Conservation (phyloP, 2,797 vertebrate genomes). For the Acanthurus lineatus region DNA sequence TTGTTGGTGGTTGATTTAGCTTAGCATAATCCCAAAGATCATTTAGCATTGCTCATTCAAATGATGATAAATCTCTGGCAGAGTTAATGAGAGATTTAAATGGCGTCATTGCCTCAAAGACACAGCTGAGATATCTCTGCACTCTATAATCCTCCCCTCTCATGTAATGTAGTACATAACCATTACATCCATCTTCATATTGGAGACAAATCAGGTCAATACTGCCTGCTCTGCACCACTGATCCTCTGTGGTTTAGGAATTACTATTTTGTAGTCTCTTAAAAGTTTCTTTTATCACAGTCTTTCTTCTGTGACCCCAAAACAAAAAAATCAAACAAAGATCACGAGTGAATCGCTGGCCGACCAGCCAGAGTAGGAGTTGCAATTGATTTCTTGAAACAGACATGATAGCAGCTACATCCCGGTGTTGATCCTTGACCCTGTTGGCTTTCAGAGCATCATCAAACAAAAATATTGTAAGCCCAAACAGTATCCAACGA, state of each 20-base stretch:
- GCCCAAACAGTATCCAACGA: neutral
- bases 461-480: neutral
- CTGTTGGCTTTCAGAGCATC: slow-evolving; percentile 12
- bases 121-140: slow-evolving; percentile 75
- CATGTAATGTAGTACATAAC: slow-evolving; percentile 65
- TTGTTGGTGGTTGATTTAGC: slow-evolving; percentile 79
- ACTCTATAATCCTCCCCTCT: slow-evolving; percentile 72
- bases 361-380: slow-evolving; percentile 4
- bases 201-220: slow-evolving; percentile 72
- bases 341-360: slow-evolving; percentile 19
- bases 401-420: slow-evolving; percentile 5
- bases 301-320: slow-evolving; percentile 34
- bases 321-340: slow-evolving; percentile 30
- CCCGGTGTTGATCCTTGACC: slow-evolving; percentile 33
- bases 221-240: slow-evolving; percentile 44
- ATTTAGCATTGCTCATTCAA: slow-evolving; percentile 80
- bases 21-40: slow-evolving; percentile 82
- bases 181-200: slow-evolving; percentile 74
- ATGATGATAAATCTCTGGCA: slow-evolving; percentile 78
- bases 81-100: slow-evolving; percentile 84
- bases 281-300: slow-evolving; percentile 51
- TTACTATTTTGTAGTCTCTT: slow-evolving; percentile 40
- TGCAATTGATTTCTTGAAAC: slow-evolving; percentile 45
- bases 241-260: slow-evolving; percentile 41
- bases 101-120: slow-evolving; percentile 76